Base-by-base conservation (phyloP, 92 coral and sea anemone genomes). In the Metridium senile region DNA sequence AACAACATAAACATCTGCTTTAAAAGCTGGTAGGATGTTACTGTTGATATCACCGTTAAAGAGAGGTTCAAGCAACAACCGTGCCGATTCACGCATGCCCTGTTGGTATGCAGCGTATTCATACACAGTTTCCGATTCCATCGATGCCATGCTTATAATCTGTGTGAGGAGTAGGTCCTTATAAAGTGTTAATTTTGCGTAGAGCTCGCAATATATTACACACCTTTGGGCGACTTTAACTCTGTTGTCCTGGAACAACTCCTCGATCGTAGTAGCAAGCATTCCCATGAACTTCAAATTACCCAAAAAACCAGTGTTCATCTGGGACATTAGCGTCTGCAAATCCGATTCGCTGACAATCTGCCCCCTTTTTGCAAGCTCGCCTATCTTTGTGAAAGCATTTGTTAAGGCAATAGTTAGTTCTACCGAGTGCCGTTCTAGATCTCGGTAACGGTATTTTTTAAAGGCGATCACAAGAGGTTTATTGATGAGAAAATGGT, bases 161-260 rank as follows among this genome's bases (percentile, higher is more conserved):
- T 76, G 81, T 16, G 65, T 72, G n/a, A 76, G 39, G 19, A 62
- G 63, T 25, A 76, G 11, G 47, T 76, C 74, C 59, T 76, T 76
- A 0, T 64, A 22, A 22, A 23, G 9, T 33, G 81, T 72, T 19
- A 76, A 9, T 19, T 27, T 63, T 0, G 11, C 0, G 28, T 76
- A 76, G 13, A 76, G 59, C 45, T 76, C 81, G 6, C 45, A 61
- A 29, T 76, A 76, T 0, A 27, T 43, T 33, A 76, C 25, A 32
- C 56, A 22, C 33, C 62, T 76, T 62, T 64, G 32, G 62, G 75
- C 81, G 9, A 64, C 62, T 27, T 23, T 9, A 4, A 10, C 34
- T 26, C 62, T 34, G 26, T 76, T 76, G 13, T 25, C 58, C 54
- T 31, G 11, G 1, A 33, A 45, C 27, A 39, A 4, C 6, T 33